Percentiles rank a stretch among this genome's conserved stretches.
Evolutionary conservation across 2,113 vertebrate genomes (phyloP).

Genomic region (Ursus arctos): DNA sequence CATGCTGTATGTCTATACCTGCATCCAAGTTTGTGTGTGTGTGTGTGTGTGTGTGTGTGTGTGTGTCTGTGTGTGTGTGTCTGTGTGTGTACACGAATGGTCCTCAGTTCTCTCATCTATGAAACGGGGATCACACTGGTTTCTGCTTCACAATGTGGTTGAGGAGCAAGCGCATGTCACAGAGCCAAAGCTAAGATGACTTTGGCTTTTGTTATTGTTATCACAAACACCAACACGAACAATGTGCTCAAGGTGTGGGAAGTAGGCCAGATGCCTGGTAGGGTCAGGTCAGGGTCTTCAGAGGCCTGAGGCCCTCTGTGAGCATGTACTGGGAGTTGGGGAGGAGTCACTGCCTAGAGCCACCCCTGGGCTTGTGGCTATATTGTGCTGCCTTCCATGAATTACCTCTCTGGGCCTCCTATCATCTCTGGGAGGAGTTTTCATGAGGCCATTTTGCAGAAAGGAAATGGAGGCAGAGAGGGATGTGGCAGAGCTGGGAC

Average conservation of each 20-base stretch:
- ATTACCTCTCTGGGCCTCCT: background rate
- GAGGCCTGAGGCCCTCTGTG: background rate
- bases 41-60: background rate
- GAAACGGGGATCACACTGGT: background rate
- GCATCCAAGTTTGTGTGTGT: background rate
- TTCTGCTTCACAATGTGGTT: background rate
- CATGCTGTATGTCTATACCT: background rate
- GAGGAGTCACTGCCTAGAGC: background rate
- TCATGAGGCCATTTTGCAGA: constrained; percentile 11
- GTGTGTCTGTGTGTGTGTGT: background rate
- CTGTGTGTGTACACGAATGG: background rate
- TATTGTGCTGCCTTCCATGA: background rate
- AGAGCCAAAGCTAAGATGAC: background rate
- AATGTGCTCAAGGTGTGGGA: background rate
- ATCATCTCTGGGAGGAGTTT: background rate
- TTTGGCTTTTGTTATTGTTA: constrained; percentile 1
- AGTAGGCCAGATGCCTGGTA: background rate
- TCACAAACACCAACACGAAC: background rate
- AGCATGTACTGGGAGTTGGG: background rate
- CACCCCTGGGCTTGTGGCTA: background rate
- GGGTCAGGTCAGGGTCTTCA: background rate
- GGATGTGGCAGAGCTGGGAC: background rate
- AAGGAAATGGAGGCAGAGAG: background rate
- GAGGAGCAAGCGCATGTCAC: background rate
- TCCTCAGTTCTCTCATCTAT: background rate